These are phyloP conservation scores for Dyspetes luteomarginatus DNA, from an alignment of 2,888 invertebrate genomes.

Conservation along the genomic window DNA sequence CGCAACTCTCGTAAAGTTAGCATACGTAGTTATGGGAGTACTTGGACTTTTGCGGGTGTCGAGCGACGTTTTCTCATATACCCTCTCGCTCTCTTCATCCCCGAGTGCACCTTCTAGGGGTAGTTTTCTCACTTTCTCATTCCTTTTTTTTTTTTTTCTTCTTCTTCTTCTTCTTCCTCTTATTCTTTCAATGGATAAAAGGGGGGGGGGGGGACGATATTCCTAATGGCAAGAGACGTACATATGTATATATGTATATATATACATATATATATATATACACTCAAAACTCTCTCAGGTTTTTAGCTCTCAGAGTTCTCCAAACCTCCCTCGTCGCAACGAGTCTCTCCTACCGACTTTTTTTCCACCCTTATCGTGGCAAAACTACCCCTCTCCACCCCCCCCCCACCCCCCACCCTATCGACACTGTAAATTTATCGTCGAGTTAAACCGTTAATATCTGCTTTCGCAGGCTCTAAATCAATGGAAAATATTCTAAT, in stretches of 20 bases:
- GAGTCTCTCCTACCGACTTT: slow-evolving; percentile 33
- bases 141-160: slow-evolving; percentile 43
- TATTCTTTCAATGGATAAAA: slow-evolving; percentile 44
- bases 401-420: too few relatives aligned
- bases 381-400: slow-evolving; percentile 61
- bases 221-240: slow-evolving; percentile 19
- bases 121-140: neutral
- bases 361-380: slow-evolving; percentile 39
- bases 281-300: neutral
- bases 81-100: slow-evolving; percentile 34
- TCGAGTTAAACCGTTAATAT: slow-evolving; percentile 82
- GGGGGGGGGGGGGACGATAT: neutral
- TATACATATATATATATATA: neutral
- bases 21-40: slow-evolving; percentile 74
- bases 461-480: slow-evolving; percentile 80
- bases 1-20: slow-evolving; percentile 82
- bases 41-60: slow-evolving; percentile 66
- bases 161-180: slow-evolving; percentile 1
- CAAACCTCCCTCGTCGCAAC: slow-evolving; percentile 45
- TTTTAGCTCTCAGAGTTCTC: slow-evolving; percentile 19
- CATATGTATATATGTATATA: too few relatives aligned
- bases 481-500: slow-evolving; percentile 83
- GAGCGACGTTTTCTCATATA: slow-evolving; percentile 50
- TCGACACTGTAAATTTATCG: slow-evolving; percentile 82
- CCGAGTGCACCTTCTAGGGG: neutral